Base-by-base conservation (phyloP, 2,797 vertebrate species). In the Lophotriccus pileatus region DNA sequence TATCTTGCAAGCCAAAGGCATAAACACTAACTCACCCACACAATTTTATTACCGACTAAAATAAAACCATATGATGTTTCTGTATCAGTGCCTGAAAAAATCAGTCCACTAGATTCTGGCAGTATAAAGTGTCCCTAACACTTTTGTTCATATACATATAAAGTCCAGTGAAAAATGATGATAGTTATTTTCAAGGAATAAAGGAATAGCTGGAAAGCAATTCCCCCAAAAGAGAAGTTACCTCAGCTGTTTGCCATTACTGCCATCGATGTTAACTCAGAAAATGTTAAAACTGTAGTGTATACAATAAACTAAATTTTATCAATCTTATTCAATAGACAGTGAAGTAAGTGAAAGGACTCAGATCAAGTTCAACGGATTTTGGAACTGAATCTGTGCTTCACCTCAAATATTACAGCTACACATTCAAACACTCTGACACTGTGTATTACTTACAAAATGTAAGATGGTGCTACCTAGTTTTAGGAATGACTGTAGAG, bases 241-340 rank as follows among this genome's bases (percentile, higher is more conserved):
- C 87, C 58, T 93, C 93, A 96, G 90, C 92, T 96, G 83, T 91
- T 97, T 96, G 89, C 75, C 94, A 95, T 95, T 92, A 92, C 69
- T 74, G 58, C 69, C 90, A 58, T 79, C 6, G 3, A 67, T 80
- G 91, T 78, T 87, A 94, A 73, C 58, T 89, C 64, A 89, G 84
- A 95, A 91, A 86, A 91, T 2, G 15, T 91, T 92, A 84, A 81
- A 92, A 72, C 14, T 4, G 2, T 39, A 34, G 18, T 37, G 23
- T 44, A 69, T 66, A 81, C 79, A 91, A 92, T 81, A 81, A 93
- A 87, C 46, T 75, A 49, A 39, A 62, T 85, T 91, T 93, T 92
- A 87, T 62, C 55, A 34, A 34, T 66, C 66, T 84, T 70, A 44
- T 75, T 87, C 66, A 73, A 62, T 44, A 75, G 60, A 74, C 76